Base-by-base conservation (phyloP, 2,888 invertebrate genomes). In the Tetropium fuscum region DNA sequence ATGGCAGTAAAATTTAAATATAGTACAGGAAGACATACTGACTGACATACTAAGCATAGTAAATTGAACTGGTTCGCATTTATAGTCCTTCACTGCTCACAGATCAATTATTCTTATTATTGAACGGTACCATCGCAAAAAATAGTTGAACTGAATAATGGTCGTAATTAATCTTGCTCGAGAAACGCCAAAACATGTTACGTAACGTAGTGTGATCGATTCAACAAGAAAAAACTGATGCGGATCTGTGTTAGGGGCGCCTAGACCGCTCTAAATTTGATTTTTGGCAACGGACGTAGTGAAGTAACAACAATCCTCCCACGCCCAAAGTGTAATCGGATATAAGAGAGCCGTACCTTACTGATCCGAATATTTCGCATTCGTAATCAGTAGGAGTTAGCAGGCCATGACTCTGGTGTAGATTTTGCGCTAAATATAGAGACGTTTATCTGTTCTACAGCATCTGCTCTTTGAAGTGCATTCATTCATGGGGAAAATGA, bases 241-340 rank as follows among this genome's bases (percentile, higher is more conserved):
- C 32, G 32, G 32, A n/a, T 10, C 32, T 32, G 32, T 10, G 11
- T 32, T 32, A 11, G 10, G 13, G 32, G 13, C 5, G 32, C 13
- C 6, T 56, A 41, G 32, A 40, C 30, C 15, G 30, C 15, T 56
- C 48, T 41, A 48, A 45, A 40, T 49, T 48, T 32, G 48, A 56
- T 18, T 56, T 49, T 56, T 56, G 56, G 56, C 56, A 56, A 48
- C 30, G 20, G n/a, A 32, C 20, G 20, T 15, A 1, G 22, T 16
- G 19, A 20, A 32, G 20, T 48, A 49, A 43, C 41, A 41, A 49
- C 32, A 40, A 48, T 40, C 20, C 56, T 25, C 48, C 56, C 34
- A 56, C 48, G 40, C 48, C 2, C 7, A 5, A 4, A n/a, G n/a
- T n/a, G 49, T 34, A 49, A 43, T 10, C 32, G 10, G 34, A 48